Conservation (phyloP, 2,113 vertebrate genomes). For the Neotoma lepida region DNA sequence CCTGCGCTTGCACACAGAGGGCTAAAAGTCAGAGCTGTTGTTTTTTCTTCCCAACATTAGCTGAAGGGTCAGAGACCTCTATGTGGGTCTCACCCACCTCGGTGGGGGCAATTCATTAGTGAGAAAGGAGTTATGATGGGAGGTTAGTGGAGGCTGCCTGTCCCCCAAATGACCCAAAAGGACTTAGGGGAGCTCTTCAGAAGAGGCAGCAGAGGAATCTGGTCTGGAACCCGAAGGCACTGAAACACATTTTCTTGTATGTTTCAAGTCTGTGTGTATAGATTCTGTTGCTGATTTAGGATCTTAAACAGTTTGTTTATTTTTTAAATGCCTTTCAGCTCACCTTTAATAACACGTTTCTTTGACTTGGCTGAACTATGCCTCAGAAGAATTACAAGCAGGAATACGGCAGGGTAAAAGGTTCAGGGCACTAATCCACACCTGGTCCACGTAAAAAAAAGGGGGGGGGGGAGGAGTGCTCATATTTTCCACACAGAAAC, state of each 20-base stretch:
- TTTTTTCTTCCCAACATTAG: background rate
- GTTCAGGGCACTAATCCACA: constrained; percentile 85
- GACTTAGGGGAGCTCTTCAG: constrained; percentile 9
- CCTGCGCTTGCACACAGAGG: background rate
- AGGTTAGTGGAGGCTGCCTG: background rate
- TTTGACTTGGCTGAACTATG: constrained; percentile 82
- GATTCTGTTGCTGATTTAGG: constrained; percentile 82
- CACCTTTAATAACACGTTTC: constrained; percentile 82
- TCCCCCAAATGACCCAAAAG: background rate
- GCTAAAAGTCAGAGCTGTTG: background rate
- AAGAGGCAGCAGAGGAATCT: constrained; percentile 59
- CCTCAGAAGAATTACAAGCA: constrained; percentile 85
- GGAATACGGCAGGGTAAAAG: constrained; percentile 80
- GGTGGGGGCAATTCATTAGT: background rate
- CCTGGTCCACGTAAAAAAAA: constrained; percentile 84
- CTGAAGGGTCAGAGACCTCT: background rate
- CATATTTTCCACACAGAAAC: constrained; percentile 86
- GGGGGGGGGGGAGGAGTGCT: constrained; percentile 14
- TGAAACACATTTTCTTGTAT: constrained; percentile 64
- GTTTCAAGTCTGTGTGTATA: constrained; percentile 77
- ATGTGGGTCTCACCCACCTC: background rate
- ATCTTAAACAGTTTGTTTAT: constrained; percentile 85
- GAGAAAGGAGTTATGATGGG: background rate
- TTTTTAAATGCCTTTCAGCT: constrained; percentile 79
- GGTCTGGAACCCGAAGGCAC: constrained; percentile 75